Evolutionary conservation across 1,140 invertebrate genomes (phyloP), one percentile per base, ranked within the genome.

Genomic region (Meloidogyne chitwoodi): DNA sequence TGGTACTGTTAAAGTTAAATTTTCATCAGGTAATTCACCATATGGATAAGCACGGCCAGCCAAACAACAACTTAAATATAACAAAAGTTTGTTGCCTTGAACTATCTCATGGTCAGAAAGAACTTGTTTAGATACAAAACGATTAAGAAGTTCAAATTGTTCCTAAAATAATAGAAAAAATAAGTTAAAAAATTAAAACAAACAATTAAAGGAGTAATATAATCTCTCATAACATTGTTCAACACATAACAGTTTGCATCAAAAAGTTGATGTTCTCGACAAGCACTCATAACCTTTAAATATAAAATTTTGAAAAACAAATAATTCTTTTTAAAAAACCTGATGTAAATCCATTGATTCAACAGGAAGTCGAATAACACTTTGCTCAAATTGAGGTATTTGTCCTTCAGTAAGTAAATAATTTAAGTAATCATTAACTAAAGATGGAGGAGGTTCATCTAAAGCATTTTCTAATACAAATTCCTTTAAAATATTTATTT

Each of bases 41-140:
- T 91, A 91, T 2, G 93, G 95, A 89, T 95, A 97, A 2, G 92
- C 92, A 75, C 93, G 90, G 1, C 95, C 96, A 26, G 93, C 93
- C 79, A 99, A 89, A 87, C 95, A 97, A 84, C 94, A 95, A 72
- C 94, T 95, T 27, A 91, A 88, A 85, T 96, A 97, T 14, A 98
- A 92, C 69, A 99, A 88, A 72, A 98, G 89, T 81, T 94, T 93
- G 83, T 95, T 95, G 22, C 95, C 96, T 26, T 93, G 87, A 44
- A 83, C 84, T 8, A 90, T 87, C 71, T 85, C 80, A 24, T 76
- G 83, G 72, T 88, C 84, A 10, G 75, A 76, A 26, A 87, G 72
- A 67, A 87, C 77, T 67, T 81, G 26, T 87, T 84, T 80, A 83
- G 79, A 12, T 87, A 87, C 79, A 87, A 87, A 67, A 80, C 77